Conservation (phyloP, 2,888 invertebrate genomes). For the Microchrysa polita region DNA sequence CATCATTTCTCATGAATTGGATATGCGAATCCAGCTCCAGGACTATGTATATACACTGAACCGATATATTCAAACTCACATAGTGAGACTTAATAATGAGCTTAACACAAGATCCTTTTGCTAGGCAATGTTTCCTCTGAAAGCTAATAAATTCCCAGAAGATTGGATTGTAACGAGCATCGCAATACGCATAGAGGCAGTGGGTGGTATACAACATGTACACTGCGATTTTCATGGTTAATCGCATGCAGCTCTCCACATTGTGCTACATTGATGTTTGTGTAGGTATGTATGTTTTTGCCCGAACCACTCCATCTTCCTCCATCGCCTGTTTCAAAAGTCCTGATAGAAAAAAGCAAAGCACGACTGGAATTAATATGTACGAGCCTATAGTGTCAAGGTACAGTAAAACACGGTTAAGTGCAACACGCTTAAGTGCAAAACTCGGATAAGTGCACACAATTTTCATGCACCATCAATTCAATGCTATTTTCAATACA, state of each 20-base stretch:
- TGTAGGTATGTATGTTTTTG: too few species aligned
- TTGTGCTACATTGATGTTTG: neutral
- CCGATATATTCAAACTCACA: neutral
- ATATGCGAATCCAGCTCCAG: too few species aligned
- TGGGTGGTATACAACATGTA: neutral
- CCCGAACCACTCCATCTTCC: neutral
- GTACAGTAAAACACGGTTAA: too few species aligned
- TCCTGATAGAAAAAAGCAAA: neutral
- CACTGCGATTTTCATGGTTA: constrained; percentile 1
- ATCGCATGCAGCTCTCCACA: neutral
- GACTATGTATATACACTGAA: too few species aligned
- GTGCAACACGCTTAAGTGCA: too few species aligned
- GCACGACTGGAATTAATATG: too few species aligned
- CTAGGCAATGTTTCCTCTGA: neutral
- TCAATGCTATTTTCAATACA: too few species aligned
- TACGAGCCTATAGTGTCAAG: too few species aligned
- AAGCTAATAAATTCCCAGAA: neutral
- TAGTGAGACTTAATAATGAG: constrained; percentile 28
- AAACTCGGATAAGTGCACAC: too few species aligned
- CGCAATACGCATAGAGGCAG: too few species aligned
- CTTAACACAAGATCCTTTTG: constrained; percentile 2
- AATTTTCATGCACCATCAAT: too few species aligned
- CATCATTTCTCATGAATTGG: neutral
- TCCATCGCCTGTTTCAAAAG: neutral
- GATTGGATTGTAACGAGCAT: too few species aligned